Base-by-base conservation (phyloP, 2,797 vertebrate genomes). In the Gephyroberyx darwinii region DNA sequence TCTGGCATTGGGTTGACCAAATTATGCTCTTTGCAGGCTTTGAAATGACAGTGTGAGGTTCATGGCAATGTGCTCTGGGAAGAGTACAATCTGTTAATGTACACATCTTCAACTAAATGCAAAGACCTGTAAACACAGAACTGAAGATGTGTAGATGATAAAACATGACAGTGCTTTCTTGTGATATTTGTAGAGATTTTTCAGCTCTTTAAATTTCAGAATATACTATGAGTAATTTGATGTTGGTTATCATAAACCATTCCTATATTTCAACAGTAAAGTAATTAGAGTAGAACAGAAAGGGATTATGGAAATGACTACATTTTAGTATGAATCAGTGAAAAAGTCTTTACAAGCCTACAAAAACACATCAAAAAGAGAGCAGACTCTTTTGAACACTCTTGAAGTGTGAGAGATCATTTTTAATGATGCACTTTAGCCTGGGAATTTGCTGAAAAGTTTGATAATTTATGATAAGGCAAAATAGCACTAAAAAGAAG, bases 391-490 rank as follows among this genome's bases (percentile, higher is more conserved):
- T 4, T 26, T 26, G 26, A 26, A 26, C 33, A 35, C 33, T 35
- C 33, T 5, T 35, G 33, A 35, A 45, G 43, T 14, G 12, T 33
- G 5, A 50, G 45, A 48, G 45, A 63, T 35, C 47, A 16, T 35
- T 39, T 39, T 52, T 37, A 52, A 50, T 64, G 48, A 64, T 52
- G 48, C 13, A 20, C 33, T 64, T 60, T 37, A 33, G 47, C 51
- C 47, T 64, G n/a, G 35, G 33, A 64, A 33, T 19, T n/a, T 45
- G 43, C 14, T 16, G 43, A 52, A 50, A 64, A 64, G 19, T 30
- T 39, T 37, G 14, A 26, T 51, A 5, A 64, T 13, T 64, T 20
- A 33, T n/a, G 13, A 52, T 37, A 22, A 22, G 62, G 48, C 13
- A 51, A 64, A n/a, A 8, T 33, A 22, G 48, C 62, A 52, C 62